Evolutionary conservation across 2,797 vertebrate genomes (phyloP), one percentile per base, ranked within the genome.

Genomic region (Melanotaenia pygmaea): DNA sequence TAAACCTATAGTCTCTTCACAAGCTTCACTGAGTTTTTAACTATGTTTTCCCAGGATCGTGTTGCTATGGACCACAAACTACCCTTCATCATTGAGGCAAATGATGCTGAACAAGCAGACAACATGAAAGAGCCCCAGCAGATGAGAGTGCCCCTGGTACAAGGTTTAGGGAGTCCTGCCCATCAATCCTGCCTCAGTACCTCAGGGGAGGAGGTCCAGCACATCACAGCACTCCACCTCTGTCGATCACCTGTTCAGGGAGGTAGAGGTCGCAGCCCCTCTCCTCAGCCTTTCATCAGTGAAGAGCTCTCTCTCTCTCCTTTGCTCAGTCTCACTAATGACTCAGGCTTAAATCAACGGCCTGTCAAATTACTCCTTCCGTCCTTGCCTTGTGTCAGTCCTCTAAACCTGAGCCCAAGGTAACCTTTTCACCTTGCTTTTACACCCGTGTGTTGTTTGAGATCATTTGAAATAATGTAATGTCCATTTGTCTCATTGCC

Each of bases 351-450:
- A 1, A 86, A 76, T 76, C 86, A 91, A 82, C 95, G 90, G 53
- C 95, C 95, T 0, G 88, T 94, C 67, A 96, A 95, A 76, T 94
- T 97, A 45, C 95, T 97, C 73, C 96, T 98, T 83, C 95, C 96
- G 1, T 93, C 95, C 14, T 72, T 96, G 76, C 94, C 94, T 59
- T 90, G 95, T 47, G 86, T 79, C 7, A 96, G 94, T 51, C 95
- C 97, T 20, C 92, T 96, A 1, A 95, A 96, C 81, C 95, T 99
- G 75, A 98, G 97, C 70, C 97, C 97, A 73, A 96, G 97, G 98
- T 98, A 88, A 88, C 8, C 18, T 34, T 2, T 43, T 62, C 47
- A 40, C 35, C 61, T 20, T 18, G 16, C 3, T 72, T 68, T 24
- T 51, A 64, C 14, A 65, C 40, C 0, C 22, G 0, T 18, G 38